Base-by-base conservation (phyloP, 2,113 vertebrate species). In the Sclerurus mexicanus region DNA sequence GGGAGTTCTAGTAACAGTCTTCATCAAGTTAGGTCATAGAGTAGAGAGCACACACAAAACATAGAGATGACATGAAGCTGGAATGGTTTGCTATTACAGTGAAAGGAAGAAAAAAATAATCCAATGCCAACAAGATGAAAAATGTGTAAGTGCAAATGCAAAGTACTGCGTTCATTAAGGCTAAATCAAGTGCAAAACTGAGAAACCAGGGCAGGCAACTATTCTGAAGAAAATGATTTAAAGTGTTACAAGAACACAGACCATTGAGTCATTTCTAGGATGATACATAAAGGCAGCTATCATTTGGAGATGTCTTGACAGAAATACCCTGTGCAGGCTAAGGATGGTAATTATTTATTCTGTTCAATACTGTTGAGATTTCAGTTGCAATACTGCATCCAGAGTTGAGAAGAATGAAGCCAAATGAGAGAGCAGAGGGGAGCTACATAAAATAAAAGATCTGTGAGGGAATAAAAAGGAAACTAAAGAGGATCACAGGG, bases 261-360 rank as follows among this genome's bases (percentile, higher is more conserved):
- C 52, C 60, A 92, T 1, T 90, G 49, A 85, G 50, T 88, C 64
- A 67, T 67, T 93, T 88, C 56, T 78, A 86, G 49, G 44, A 79
- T 73, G 58, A 89, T 52, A 72, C 19, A 87, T 63, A 89, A 86
- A 86, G 53, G 46, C 87, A 89, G 62, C 35, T 44, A 63, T 7
- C 49, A 56, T 49, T 94, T 87, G 64, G 69, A 76, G 46, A 89
- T 62, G 62, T 46, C 74, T 91, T 78, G 82, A 64, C 14, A 81
- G 67, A 83, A 89, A 78, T 39, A 75, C 25, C 25, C 49, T 17
- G 12, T 69, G 40, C 66, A 72, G 78, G 66, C 75, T 81, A 89
- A 91, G 28, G 40, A 56, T 39, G 11, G 62, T 66, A 75, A 74
- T 91, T 91, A 92, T 89, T 89, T 94, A 87, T 91, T 89, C 80